Percentiles rank a stretch among this genome's conserved stretches.
Evolutionary conservation across 2,888 invertebrate species (phyloP).

Genomic region (Tipula lateralis): DNA sequence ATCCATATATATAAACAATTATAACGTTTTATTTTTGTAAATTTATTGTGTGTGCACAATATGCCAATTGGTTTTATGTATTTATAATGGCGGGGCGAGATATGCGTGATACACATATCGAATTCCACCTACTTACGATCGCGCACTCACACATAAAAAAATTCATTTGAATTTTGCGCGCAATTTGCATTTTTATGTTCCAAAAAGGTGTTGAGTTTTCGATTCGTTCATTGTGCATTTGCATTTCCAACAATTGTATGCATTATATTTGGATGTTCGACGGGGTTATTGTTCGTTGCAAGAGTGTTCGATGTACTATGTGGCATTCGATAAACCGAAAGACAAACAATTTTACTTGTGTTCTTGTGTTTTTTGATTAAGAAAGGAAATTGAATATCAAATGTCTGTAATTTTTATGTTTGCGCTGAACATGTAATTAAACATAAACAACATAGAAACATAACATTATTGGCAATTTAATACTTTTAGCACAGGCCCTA

Average conservation of each 20-base stretch:
- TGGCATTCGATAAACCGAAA: neutral
- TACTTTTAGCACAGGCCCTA: neutral
- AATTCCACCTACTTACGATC: neutral
- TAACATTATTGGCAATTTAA: constrained; percentile 6
- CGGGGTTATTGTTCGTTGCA: neutral
- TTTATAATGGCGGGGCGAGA: neutral
- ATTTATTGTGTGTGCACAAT: neutral
- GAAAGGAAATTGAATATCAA: constrained; percentile 11
- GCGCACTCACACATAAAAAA: neutral
- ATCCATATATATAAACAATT: neutral
- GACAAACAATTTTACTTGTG: neutral
- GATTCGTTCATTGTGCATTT: neutral
- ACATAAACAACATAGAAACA: neutral
- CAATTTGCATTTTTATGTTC: constrained; percentile 24
- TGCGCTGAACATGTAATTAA: constrained; percentile 7
- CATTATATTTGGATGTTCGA: neutral
- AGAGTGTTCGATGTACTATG: neutral
- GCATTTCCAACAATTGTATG: neutral
- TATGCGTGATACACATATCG: neutral
- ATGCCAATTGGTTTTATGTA: too few relatives aligned
- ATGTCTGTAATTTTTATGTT: neutral
- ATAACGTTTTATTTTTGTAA: neutral
- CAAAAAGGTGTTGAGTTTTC: neutral
- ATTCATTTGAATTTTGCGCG: neutral
- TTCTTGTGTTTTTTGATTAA: neutral